A percentile compares a stretch with the other conserved stretches of the same genome.
phyloP scores from a whole-genome alignment of 2,888 invertebrate genomes.

The Cacoxenus indagator region DNA sequence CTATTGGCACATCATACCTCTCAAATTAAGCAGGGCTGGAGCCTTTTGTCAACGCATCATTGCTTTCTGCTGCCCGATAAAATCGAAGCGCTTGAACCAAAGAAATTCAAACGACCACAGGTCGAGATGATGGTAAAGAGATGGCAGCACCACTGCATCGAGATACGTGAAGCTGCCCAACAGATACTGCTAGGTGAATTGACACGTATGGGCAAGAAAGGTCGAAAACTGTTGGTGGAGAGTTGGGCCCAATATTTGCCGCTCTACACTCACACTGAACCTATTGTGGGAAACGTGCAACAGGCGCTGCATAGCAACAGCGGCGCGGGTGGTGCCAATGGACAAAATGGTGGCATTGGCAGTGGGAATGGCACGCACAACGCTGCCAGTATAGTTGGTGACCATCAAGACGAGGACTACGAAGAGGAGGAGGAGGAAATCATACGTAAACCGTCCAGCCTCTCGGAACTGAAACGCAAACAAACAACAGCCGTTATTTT shows the following conservation, averaged over 20 bases:
- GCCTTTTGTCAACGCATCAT: slow-evolving; percentile 93
- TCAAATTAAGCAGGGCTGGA: slow-evolving; percentile 98
- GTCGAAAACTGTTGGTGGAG: slow-evolving; percentile 92
- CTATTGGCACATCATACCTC: slow-evolving; percentile 88
- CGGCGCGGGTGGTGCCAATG: slow-evolving; percentile 52
- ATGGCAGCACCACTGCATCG: slow-evolving; percentile 99
- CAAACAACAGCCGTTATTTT: slow-evolving; percentile 98
- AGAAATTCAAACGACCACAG: slow-evolving; percentile 91
- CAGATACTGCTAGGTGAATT: slow-evolving; percentile 95
- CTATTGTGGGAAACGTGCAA: slow-evolving; percentile 77
- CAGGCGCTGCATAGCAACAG: slow-evolving; percentile 52
- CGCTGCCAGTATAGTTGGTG: slow-evolving; percentile 36
- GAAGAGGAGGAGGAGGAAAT: slow-evolving; percentile 87
- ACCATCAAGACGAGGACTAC: slow-evolving; percentile 78
- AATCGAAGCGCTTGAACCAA: slow-evolving; percentile 75
- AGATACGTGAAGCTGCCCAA: slow-evolving; percentile 97
- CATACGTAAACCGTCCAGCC: slow-evolving; percentile 86
- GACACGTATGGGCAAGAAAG: slow-evolving; percentile 80
- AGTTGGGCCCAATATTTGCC: slow-evolving; percentile 97
- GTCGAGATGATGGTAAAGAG: slow-evolving; percentile 97
- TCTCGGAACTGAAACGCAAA: slow-evolving; percentile 89
- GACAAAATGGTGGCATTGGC: slow-evolving; percentile 34
- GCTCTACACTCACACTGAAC: slow-evolving; percentile 84
- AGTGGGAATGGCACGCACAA: slow-evolving; percentile 30
- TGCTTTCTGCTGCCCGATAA: slow-evolving; percentile 96